phyloP scores from a whole-genome alignment of 1,140 invertebrate genomes.

The Chrysomallon squamiferum region DNA sequence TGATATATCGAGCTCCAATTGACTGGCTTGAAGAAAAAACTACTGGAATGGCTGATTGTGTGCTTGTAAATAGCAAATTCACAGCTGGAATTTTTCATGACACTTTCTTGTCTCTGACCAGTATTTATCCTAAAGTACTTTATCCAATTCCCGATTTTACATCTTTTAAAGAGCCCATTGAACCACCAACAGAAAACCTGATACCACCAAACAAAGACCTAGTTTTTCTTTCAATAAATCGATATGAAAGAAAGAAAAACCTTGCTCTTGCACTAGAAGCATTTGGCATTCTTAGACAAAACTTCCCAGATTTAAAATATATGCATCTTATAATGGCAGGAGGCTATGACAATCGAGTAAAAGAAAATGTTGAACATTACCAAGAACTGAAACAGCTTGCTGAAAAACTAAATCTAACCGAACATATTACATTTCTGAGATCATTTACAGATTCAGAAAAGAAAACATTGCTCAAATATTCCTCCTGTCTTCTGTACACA shows the following conservation, averaged over 20 bases:
- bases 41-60: conserved; percentile 81
- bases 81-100: conserved; percentile 66
- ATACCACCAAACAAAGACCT: conserved; percentile 37
- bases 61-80: conserved; percentile 95
- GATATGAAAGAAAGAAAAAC: conserved; percentile 98
- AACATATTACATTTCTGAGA: conserved; percentile 83
- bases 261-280: conserved; percentile 83
- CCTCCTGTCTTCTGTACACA: conserved; percentile 89
- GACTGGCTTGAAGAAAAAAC: conserved; percentile 92
- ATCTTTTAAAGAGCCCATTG: conserved; percentile 72
- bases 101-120: conserved; percentile 75
- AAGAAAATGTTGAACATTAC: conserved; percentile 90
- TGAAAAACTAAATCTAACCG: conserved; percentile 72
- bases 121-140: conserved; percentile 75
- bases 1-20: conserved; percentile 84
- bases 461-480: conserved; percentile 77
- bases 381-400: conserved; percentile 76
- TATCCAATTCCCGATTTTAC: conserved; percentile 93
- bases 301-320: conserved; percentile 65
- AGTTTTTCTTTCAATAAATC: conserved; percentile 90
- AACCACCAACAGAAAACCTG: conserved; percentile 65
- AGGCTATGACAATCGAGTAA: conserved; percentile 90
- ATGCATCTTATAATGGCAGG: conserved; percentile 93
- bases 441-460: conserved; percentile 88
- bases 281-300: conserved; percentile 65